Percentiles rank a stretch among this genome's conserved stretches.
Evolutionary conservation across 2,113 vertebrate species (phyloP).

Genomic region (Ploceus nigricollis): DNA sequence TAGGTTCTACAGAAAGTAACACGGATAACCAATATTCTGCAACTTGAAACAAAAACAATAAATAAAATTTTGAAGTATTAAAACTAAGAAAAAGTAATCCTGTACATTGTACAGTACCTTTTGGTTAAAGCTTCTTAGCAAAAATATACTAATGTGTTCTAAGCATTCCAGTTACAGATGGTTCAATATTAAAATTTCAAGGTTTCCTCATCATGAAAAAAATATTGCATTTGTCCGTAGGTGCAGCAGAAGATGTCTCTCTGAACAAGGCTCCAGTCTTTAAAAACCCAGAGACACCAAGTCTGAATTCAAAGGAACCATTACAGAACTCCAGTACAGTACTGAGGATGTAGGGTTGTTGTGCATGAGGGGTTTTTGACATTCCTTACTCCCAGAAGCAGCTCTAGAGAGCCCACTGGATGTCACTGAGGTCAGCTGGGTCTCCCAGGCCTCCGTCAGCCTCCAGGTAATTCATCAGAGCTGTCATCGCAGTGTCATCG

Average conservation of each 20-base stretch:
- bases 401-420: constrained; percentile 86
- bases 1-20: background rate
- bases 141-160: constrained; percentile 54
- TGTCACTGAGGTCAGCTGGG: constrained; percentile 81
- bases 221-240: constrained; percentile 45
- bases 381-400: background rate
- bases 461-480: constrained; percentile 92
- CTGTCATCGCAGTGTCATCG: constrained; percentile 86
- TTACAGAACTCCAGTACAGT: constrained; percentile 47
- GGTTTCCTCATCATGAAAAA: constrained; percentile 12
- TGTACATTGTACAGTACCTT: constrained; percentile 39
- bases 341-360: constrained; percentile 41
- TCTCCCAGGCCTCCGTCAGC: constrained; percentile 86
- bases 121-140: constrained; percentile 60
- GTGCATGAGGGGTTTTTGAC: constrained; percentile 6
- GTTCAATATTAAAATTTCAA: constrained; percentile 36
- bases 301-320: constrained; percentile 1
- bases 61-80: constrained; percentile 46
- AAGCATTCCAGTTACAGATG: constrained; percentile 29
- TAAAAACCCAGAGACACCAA: constrained; percentile 22
- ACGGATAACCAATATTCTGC: background rate
- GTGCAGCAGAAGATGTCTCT: constrained; percentile 20
- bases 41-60: constrained; percentile 42
- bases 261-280: constrained; percentile 44
- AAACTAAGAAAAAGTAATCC: constrained; percentile 40